Base-by-base conservation (phyloP, 2,797 vertebrate genomes). In the Mormyrus proboscirostris region DNA sequence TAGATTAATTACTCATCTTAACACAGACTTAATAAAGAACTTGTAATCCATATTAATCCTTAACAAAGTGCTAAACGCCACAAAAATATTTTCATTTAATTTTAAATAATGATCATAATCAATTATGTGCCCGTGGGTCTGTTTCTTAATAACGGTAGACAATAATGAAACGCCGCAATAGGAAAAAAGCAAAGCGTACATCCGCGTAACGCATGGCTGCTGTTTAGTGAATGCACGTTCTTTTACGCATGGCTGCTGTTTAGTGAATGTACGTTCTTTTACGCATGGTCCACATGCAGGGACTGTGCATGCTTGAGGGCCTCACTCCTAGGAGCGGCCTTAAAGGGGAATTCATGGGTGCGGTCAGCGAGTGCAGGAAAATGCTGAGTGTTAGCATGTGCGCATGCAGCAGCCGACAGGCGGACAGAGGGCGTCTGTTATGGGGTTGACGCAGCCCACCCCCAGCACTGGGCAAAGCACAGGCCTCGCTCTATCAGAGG, bases 391-490 rank as follows among this genome's bases (percentile, higher is more conserved):
- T 53, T 76, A 44, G 41, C 44, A 3, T 44, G 29, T 59, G 49
- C 0, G 10, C 7, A 0, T 44, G 7, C 19, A n/a, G 38, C 76
- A 4, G 7, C 25, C 12, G 29, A 16, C 29, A 76, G 73, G 62
- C 87, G 86, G 22, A 83, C 57, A 59, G 89, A 65, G 19, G 55
- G 87, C 33, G 69, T 85, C 12, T 92, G 57, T 91, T 89, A 88
- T 79, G 44, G 19, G 50, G 8, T 14, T 9, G 7, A 19, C 25
- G 50, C n/a, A 55, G 16, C 12, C 29, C 29, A 14, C 16, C 33
- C 29, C 53, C 85, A 57, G 53, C 53, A 0, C 16, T 38, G 50
- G 50, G 53, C 50, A 22, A 44, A 57, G 8, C 85, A 57, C 50
- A 49, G 53, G 38, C 41, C 41, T 65, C 38, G 51, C 49, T 86